Percentiles rank a stretch among this genome's conserved stretches.
phyloP scores from a whole-genome alignment of 2,113 vertebrate species.

The Epinephelus fuscoguttatus region DNA sequence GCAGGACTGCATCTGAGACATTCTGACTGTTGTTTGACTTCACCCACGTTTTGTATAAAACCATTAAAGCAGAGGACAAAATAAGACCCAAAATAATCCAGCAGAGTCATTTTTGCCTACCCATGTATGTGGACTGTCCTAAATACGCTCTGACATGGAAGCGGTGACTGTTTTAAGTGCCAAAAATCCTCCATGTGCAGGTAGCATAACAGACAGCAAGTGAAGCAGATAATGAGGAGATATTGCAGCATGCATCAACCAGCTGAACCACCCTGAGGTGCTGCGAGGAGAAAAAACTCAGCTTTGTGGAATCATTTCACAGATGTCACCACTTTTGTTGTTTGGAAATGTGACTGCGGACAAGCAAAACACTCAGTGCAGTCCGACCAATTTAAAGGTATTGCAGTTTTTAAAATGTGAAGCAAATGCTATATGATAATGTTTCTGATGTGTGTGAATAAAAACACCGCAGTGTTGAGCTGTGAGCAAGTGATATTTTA shows the following conservation, averaged over 20 bases:
- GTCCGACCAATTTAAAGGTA: not conserved
- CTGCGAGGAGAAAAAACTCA: not conserved
- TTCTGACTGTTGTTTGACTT: not conserved
- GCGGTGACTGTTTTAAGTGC: not conserved
- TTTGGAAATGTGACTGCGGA: not conserved
- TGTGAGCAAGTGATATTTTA: not conserved
- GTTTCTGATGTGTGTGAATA: not conserved
- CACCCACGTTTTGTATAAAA: not conserved
- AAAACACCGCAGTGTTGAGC: not conserved
- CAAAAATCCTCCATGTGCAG: not conserved
- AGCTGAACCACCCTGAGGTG: not conserved
- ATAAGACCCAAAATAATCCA: not conserved
- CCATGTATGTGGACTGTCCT: not conserved
- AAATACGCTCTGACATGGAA: not conserved
- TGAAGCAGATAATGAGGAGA: conserved; percentile 9
- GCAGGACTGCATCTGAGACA: not conserved
- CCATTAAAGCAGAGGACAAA: not conserved
- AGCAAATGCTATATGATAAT: not conserved
- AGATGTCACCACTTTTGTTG: not conserved
- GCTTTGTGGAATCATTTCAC: not conserved
- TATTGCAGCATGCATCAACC: not conserved
- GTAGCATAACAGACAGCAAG: not conserved
- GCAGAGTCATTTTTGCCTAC: not conserved
- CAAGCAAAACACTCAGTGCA: not conserved
- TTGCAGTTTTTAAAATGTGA: not conserved